phyloP scores from a whole-genome alignment of 2,888 invertebrate genomes.

The Leptinotarsa tumamoca region DNA sequence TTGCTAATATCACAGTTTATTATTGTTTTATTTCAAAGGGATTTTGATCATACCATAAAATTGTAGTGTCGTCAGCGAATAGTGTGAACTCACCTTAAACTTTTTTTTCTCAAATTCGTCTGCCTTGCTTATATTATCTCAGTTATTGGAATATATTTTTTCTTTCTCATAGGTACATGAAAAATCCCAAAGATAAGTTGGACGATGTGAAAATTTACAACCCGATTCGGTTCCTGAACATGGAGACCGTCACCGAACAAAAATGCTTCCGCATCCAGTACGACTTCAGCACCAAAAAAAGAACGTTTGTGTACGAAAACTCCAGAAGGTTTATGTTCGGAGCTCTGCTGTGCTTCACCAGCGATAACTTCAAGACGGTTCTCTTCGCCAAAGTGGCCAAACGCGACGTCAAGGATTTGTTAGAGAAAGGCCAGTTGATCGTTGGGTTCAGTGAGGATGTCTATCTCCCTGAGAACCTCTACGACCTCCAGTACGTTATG shows the following conservation, averaged over 20 bases:
- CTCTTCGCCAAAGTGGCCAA: conserved; percentile 78
- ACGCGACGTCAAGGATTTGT: conserved; percentile 66
- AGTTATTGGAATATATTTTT: background rate
- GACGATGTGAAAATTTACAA: conserved; percentile 36
- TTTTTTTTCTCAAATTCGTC: too few species aligned
- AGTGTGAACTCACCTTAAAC: too few species aligned
- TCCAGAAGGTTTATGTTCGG: conserved; percentile 78
- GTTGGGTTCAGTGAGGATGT: conserved; percentile 57
- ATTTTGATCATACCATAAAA: too few species aligned
- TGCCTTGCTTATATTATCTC: too few species aligned
- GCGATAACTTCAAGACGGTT: conserved; percentile 76
- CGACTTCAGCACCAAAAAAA: conserved; percentile 48
- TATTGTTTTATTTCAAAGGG: too few species aligned
- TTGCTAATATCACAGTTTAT: too few species aligned
- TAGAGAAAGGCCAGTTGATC: conserved; percentile 70
- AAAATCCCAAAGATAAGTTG: conserved; percentile 39
- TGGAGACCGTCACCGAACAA: conserved; percentile 45
- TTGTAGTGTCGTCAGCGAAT: too few species aligned
- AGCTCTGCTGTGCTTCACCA: conserved; percentile 79
- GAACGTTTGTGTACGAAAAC: conserved; percentile 65
- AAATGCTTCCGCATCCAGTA: conserved; percentile 49
- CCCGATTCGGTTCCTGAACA: conserved; percentile 36
- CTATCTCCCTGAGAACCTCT: conserved; percentile 23
- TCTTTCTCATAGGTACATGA: conserved; percentile 40
- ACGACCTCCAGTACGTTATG: conserved; percentile 72